Base-by-base conservation (phyloP, 2,888 invertebrate genomes). In the Sisyra terminalis region DNA sequence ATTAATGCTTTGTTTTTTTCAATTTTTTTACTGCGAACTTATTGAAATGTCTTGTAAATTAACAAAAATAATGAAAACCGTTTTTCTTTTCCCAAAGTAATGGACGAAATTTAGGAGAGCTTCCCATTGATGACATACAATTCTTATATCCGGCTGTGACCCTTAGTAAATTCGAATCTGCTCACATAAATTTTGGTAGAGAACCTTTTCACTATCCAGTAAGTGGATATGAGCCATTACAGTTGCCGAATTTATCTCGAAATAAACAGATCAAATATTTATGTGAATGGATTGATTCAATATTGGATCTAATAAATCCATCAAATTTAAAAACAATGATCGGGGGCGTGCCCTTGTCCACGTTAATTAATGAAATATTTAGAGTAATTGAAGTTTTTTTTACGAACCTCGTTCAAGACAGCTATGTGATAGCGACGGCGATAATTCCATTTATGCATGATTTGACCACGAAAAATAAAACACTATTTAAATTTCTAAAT, bases 61-160 rank as follows among this genome's bases (percentile, higher is more conserved):
- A n/a, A n/a, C n/a, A n/a, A n/a, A n/a, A n/a, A n/a, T n/a, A n/a
- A n/a, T n/a, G n/a, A n/a, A n/a, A n/a, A n/a, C n/a, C n/a, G n/a
- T n/a, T n/a, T n/a, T n/a, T n/a, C n/a, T n/a, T n/a, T n/a, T n/a
- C n/a, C n/a, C n/a, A n/a, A 39, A 39, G 41, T 8, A 41, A 41
- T 34, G 41, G 41, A 10, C 10, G 41, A 34, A 11, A 13, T 11
- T 18, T 41, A 11, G 34, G 34, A 4, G 9, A 15, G 7, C 18
- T 18, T 34, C 13, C 16, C 13, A 41, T 41, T 10, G 41, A 41
- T 15, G 14, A 32, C 34, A 15, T 30, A 14, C 18, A 30, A 41
- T 41, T 41, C n/a, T 5, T 41, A 9, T 30, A 41, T 41, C 41
- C 41, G 3, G 41, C 41, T 16, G 14, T 41, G 9, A 41, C 41